Base-by-base conservation (phyloP, 2,888 invertebrate genomes). In the Drosophila paracracens region DNA sequence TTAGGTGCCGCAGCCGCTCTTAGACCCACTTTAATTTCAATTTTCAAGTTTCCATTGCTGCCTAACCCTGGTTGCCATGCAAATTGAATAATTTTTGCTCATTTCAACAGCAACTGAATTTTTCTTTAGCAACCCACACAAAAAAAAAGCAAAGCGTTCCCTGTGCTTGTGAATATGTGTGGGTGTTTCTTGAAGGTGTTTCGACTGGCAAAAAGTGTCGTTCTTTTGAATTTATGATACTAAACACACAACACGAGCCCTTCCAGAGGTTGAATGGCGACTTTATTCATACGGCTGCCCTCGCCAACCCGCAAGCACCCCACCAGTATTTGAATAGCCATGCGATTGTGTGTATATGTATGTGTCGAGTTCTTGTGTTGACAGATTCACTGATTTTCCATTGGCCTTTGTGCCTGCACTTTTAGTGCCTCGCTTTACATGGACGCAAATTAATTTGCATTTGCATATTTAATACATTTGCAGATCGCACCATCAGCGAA, bases 401-500 rank as follows among this genome's bases (percentile, higher is more conserved):
- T 58, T 52, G 53, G 66, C 13, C 38, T 72, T 69, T 78, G 64
- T 67, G 62, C 18, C 25, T 80, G 81, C 81, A 75, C 75, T 78
- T 80, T 78, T 83, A 61, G 64, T 50, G 81, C 70, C 78, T 80
- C 79, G 2, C 27, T 38, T 38, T 16, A 36, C 13, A 38, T n/a
- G 38, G 18, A 8, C 56, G 27, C 1, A 38, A 29, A 29, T 56
- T 56, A 58, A 50, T 71, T 58, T 52, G 18, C 53, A 59, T 72
- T 56, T 50, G n/a, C 62, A 63, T 69, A 51, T 62, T 77, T 62
- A 65, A 76, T 80, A 68, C n/a, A 29, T 56, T 89, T 91, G 1
- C 82, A 93, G 93, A 92, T 91, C 86, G 91, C 83, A 87, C 84
- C 62, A 91, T 93, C 62, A 92, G 91, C 72, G 91, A 92, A 72